phyloP scores from a whole-genome alignment of 2,113 vertebrate genomes.

The Protobothrops flavoviridis region DNA sequence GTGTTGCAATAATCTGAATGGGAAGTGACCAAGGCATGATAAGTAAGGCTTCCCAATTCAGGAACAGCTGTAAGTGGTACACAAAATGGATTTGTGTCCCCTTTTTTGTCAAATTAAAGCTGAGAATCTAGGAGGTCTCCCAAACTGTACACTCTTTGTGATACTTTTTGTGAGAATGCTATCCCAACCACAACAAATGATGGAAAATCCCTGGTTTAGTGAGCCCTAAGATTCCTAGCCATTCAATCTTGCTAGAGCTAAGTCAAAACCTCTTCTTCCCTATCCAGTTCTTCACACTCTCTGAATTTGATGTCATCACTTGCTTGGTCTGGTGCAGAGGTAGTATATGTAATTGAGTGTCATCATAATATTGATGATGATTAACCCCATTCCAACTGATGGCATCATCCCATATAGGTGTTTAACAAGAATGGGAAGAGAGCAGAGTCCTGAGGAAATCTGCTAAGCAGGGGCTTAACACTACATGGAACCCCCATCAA shows the following conservation, averaged over 20 bases:
- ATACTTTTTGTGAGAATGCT: background rate
- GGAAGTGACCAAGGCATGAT: background rate
- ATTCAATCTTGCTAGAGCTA: background rate
- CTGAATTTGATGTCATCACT: background rate
- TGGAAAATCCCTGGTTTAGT: background rate
- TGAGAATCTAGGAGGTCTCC: background rate
- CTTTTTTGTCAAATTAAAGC: background rate
- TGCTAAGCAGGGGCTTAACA: background rate
- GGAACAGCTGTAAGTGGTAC: background rate
- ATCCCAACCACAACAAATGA: background rate
- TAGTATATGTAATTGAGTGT: background rate
- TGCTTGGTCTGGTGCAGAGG: background rate
- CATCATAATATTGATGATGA: background rate
- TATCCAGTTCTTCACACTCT: background rate
- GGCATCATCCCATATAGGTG: background rate
- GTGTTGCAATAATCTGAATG: background rate
- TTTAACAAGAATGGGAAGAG: background rate
- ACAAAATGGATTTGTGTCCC: background rate
- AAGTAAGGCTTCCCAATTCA: background rate
- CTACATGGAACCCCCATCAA: background rate
- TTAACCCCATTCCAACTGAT: background rate
- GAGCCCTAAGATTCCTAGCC: background rate
- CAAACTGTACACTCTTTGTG: background rate
- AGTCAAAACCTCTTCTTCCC: background rate
- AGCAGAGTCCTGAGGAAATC: background rate